Evolutionary conservation across 1,140 invertebrate genomes (phyloP), one percentile per base, ranked within the genome.

Genomic region (Dendrolimus kikuchii): DNA sequence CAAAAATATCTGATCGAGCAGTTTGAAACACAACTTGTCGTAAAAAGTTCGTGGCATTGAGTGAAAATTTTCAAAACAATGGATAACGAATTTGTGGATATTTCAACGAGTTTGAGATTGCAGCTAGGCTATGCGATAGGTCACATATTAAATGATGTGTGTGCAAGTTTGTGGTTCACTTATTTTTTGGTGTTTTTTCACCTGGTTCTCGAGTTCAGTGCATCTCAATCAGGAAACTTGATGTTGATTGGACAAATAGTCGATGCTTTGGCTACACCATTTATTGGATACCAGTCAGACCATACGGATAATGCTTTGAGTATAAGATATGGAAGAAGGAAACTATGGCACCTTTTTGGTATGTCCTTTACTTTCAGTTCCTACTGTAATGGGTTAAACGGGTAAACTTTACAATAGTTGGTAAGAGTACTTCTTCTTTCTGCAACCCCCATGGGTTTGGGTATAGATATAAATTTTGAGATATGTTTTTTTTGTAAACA

Each of bases 111-210:
- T 60, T 56, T 82, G 48, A 64, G 59, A 45, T 65, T 83, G 5
- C 83, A 86, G 66, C 54, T 90, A 10, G 81, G 81, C 4, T 91
- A 92, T 74, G 91, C 92, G 46, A 88, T 95, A 63, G 95, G 95
- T 0, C 97, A 99, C 88, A 91, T 99, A 39, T 88, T 98, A 38
- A 99, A 99, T 85, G 98, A 99, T 88, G 90, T 99, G 5, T 98
- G 96, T 88, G 95, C 97, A 40, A 95, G 95, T 47, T 95, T 99
- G 91, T 99, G 98, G 98, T 99, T 99, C 79, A 96, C 95, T 0
- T 99, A 99, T 86, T 88, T 98, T n/a, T 89, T 99, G 62, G 92
- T 99, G 10, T 99, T 93, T 85, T 94, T 98, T 73, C 94, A 98
- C 75, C 90, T 95, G 70, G 95, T 98, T 4, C 84, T 96, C 39